Evolutionary conservation across 2,113 vertebrate species (phyloP), one percentile per base, ranked within the genome.

Genomic region (Conger conger): DNA sequence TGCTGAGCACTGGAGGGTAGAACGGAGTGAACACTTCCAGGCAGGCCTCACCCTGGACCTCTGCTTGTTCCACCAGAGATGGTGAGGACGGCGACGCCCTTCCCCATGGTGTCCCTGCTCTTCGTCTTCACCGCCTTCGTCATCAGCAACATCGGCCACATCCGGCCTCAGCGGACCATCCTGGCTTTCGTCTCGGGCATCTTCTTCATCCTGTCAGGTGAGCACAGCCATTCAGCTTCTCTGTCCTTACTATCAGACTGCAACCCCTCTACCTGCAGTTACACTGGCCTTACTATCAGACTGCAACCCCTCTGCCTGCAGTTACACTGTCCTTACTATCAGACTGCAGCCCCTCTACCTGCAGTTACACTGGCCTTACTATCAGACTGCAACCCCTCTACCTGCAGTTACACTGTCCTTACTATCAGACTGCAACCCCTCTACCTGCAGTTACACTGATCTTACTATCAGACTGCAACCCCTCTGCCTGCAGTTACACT

Each of bases 121-220:
- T 99, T 99, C 88, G 99, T 99, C 94, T 99, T 99, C 94, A 98
- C 97, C 0, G 98, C 97, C 82, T 99, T 99, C 82, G 97, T 99
- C 92, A 95, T 99, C 90, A 99, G 96, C 92, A 99, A 99, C 93
- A 96, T 99, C 0, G 98, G 98, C 15, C 98, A 99, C 92, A 95
- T 99, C 90, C 96, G 96, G 50, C 98, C 98, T 0, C 98, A 99
- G 93, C 94, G 97, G 88, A 99, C 98, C 82, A 98, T 99, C 88
- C 94, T 99, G 3, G 98, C 98, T 87, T 99, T 99, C 9, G 96
- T 99, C 89, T 99, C 98, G 0, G 98, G 98, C 80, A 99, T 99
- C 93, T 99, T 99, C 94, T 98, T 98, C 93, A 99, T 99, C 92
- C 95, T 99, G 63, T 99, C 98, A 0, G 98, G 98, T 99, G 89